phyloP scores from a whole-genome alignment of 2,113 vertebrate species.

The Bufo gargarizans region DNA sequence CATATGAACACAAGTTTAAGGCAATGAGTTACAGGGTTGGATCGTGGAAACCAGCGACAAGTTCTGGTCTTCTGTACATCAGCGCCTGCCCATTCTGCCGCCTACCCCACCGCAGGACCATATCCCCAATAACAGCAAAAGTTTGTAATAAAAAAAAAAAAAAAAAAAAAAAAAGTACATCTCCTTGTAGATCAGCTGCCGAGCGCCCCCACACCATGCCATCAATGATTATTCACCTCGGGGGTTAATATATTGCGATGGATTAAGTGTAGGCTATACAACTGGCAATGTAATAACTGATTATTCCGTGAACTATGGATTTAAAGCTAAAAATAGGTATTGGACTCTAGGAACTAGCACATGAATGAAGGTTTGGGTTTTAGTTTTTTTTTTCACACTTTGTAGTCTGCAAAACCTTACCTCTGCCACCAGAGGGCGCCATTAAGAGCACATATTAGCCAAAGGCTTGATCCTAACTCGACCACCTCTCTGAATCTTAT shows the following conservation, averaged over 20 bases:
- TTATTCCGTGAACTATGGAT: background rate
- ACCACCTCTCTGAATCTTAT: background rate
- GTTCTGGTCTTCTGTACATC: constrained; percentile 63
- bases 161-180: constrained; percentile 62
- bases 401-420: background rate
- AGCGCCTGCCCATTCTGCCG: constrained; percentile 75
- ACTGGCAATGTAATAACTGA: background rate
- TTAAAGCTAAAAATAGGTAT: background rate
- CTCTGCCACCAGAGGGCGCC: background rate
- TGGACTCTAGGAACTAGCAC: background rate
- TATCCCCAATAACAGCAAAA: constrained; percentile 67
- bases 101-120: constrained; percentile 70
- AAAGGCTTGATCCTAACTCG: background rate
- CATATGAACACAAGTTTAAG: constrained; percentile 88
- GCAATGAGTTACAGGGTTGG: constrained; percentile 89
- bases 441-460: background rate
- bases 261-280: background rate
- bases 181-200: constrained; percentile 60
- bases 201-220: background rate
- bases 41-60: constrained; percentile 72
- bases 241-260: background rate
- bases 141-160: constrained; percentile 64
- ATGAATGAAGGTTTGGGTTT: background rate
- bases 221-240: background rate
- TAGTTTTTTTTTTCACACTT: background rate